Conservation (phyloP, 2,888 invertebrate species). For the Netelia inedita region DNA sequence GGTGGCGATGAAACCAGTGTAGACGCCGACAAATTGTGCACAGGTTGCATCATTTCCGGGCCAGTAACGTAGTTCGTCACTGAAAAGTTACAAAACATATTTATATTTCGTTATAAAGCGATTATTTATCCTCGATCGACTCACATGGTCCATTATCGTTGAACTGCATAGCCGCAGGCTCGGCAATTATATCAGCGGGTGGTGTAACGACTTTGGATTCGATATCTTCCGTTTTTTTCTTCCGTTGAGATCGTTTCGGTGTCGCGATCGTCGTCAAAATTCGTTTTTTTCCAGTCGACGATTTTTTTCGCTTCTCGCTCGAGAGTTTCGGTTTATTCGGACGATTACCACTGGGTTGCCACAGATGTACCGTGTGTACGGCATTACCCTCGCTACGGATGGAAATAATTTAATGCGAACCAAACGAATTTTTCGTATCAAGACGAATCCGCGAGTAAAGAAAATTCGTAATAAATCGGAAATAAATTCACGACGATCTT, state of each 20-base stretch:
- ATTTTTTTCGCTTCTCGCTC: constrained; percentile 78
- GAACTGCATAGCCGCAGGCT: constrained; percentile 75
- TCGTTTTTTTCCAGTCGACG: constrained; percentile 73
- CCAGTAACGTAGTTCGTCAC: constrained; percentile 77
- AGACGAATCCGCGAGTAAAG: neutral
- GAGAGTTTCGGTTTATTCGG: constrained; percentile 80
- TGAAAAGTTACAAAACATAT: constrained; percentile 46
- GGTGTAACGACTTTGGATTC: constrained; percentile 72
- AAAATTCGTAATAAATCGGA: neutral
- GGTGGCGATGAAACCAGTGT: constrained; percentile 67
- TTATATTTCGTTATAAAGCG: too few relatives aligned
- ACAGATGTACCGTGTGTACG: constrained; percentile 83
- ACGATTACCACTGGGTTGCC: constrained; percentile 84
- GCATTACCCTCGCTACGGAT: constrained; percentile 81
- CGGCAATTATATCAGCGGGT: constrained; percentile 74
- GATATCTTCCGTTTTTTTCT: constrained; percentile 70
- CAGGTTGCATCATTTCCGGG: constrained; percentile 78
- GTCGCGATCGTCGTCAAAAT: constrained; percentile 51
- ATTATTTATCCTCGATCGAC: constrained; percentile 26
- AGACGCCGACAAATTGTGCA: constrained; percentile 75
- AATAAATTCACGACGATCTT: constrained; percentile 23
- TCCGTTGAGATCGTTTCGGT: constrained; percentile 69
- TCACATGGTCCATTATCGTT: constrained; percentile 78
- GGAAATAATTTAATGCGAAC: neutral
- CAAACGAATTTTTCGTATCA: neutral